A percentile compares a stretch with the other conserved stretches of the same genome.
phyloP scores from a whole-genome alignment of 2,113 vertebrate genomes.

The Labrus mixtus region DNA sequence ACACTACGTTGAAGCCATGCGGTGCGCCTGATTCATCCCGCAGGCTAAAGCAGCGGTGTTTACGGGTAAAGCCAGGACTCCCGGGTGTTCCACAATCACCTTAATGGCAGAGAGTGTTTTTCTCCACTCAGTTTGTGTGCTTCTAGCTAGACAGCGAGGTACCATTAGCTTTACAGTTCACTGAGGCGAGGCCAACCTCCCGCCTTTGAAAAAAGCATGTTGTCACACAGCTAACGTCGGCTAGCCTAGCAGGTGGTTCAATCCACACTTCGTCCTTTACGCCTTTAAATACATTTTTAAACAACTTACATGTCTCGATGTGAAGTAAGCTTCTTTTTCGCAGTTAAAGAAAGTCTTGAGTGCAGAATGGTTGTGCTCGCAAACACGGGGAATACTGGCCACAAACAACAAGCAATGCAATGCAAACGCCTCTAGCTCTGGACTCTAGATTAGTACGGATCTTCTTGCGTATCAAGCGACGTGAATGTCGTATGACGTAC shows the following conservation, averaged over 20 bases:
- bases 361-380: not conserved
- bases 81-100: not conserved
- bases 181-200: conserved; percentile 67
- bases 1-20: conserved; percentile 61
- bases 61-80: not conserved
- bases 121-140: accelerated
- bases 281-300: not conserved
- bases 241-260: conserved; percentile 7
- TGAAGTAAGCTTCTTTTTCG: conserved; percentile 20
- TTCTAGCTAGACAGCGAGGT: not conserved
- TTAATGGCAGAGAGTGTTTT: not conserved
- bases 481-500: conserved; percentile 71
- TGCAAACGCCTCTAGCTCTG: conserved; percentile 34
- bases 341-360: conserved; percentile 1
- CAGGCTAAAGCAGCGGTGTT: not conserved
- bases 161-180: conserved; percentile 1
- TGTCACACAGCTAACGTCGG: conserved; percentile 50
- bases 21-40: conserved; percentile 48
- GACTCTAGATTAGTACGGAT: conserved; percentile 36
- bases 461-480: conserved; percentile 50
- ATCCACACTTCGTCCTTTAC: not conserved
- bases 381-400: conserved; percentile 13
- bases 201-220: conserved; percentile 74
- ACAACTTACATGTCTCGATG: conserved; percentile 74
- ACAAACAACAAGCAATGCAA: conserved; percentile 39